Percentiles rank a stretch among this genome's conserved stretches.
These are phyloP conservation scores for Heliothis subflexa DNA, from an alignment of 1,140 invertebrate species.

Conservation along the genomic window DNA sequence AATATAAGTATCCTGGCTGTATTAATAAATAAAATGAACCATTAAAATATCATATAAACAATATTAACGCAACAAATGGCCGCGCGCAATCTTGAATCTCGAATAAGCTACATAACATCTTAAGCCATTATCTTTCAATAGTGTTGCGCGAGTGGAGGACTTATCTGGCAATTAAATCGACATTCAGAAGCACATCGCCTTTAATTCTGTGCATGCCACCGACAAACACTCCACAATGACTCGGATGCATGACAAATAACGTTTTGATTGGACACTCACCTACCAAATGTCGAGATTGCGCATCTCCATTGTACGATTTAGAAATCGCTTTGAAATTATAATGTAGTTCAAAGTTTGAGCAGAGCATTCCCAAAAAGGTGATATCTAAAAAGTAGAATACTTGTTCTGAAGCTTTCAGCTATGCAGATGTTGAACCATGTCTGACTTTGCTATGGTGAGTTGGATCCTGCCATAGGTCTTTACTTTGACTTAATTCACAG, in stretches of 20 bases:
- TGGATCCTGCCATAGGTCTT: too few relatives aligned
- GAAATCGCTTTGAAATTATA: too few relatives aligned
- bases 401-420: too few relatives aligned
- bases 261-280: conserved; percentile 79
- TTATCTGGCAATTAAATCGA: conserved; percentile 86
- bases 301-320: conserved; percentile 30
- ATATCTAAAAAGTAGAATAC: too few relatives aligned
- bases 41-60: conserved; percentile 49
- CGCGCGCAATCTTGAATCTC: conserved; percentile 68
- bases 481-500: too few relatives aligned
- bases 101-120: conserved; percentile 79
- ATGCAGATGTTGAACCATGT: too few relatives aligned
- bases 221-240: conserved; percentile 81
- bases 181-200: conserved; percentile 83
- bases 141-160: conserved; percentile 71
- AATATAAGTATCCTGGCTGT: neutral
- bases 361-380: too few relatives aligned
- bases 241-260: conserved; percentile 84
- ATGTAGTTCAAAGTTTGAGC: too few relatives aligned
- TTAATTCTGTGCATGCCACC: conserved; percentile 77
- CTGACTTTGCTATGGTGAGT: too few relatives aligned
- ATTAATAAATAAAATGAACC: conserved; percentile 8
- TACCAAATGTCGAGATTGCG: conserved; percentile 42
- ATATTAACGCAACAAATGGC: conserved; percentile 51
- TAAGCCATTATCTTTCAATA: conserved; percentile 82